Evolutionary conservation across 2,888 invertebrate genomes (phyloP).

Genomic region (Eupithecia inturbata): DNA sequence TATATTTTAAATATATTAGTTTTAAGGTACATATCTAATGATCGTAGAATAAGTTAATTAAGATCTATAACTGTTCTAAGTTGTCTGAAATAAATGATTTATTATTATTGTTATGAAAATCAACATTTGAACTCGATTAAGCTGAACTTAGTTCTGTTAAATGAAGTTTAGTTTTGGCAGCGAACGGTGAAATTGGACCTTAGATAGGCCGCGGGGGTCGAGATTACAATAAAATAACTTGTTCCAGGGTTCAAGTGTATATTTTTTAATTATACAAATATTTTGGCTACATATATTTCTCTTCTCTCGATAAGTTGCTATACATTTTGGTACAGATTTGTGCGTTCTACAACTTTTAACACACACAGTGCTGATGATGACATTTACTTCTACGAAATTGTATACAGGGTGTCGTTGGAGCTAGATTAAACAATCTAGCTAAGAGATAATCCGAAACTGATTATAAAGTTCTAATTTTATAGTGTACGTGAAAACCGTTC

Average conservation of each 20-base stretch:
- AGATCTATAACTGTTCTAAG: no score
- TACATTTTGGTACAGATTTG: conserved; percentile 4
- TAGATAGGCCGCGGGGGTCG: not conserved
- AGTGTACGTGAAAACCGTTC: not conserved
- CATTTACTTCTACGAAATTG: not conserved
- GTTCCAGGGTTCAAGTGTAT: conserved; percentile 15
- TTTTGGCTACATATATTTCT: not conserved
- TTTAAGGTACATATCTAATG: no score
- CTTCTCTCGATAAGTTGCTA: conserved; percentile 17
- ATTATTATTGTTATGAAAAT: no score
- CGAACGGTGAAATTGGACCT: no score
- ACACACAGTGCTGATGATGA: not conserved
- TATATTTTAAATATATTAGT: no score
- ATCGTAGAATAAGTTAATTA: no score
- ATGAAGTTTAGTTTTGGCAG: no score
- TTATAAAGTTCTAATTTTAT: not conserved
- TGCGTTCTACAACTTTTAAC: conserved; percentile 13
- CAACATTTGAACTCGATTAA: no score
- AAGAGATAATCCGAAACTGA: not conserved
- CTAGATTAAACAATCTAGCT: not conserved
- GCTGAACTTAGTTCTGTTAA: no score
- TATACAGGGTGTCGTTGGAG: not conserved
- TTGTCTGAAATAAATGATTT: no score
- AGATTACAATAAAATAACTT: not conserved
- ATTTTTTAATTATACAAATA: conserved; percentile 37